These are phyloP conservation scores for Caenorhabditis elegans DNA, from an alignment of 1,140 invertebrate species.

Conservation along the genomic window WBcel235 BX284604.4:12805001-12805500, in stretches of 20 bases:
- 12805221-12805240: constrained; percentile 12
- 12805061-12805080: no score
- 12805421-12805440: no score
- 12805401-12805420: not conserved
- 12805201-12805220: not conserved
- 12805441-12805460: no score
- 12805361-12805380: not conserved
- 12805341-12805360: not conserved
- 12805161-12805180: no score
- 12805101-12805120: no score
- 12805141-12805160: no score
- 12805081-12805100: no score
- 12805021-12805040: no score
- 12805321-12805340: not conserved
- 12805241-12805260: not conserved
- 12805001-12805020: no score
- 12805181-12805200: no score
- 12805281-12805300: constrained; percentile 5
- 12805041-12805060: no score
- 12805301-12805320: not conserved
- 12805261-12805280: not conserved
- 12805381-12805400: not conserved
- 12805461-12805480: not conserved
- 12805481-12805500: not conserved
- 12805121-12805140: no score